Percentiles rank a stretch among this genome's conserved stretches.
These are phyloP conservation scores for Cheilosia soror DNA, from an alignment of 2,888 invertebrate species.

Conservation along the genomic window DNA sequence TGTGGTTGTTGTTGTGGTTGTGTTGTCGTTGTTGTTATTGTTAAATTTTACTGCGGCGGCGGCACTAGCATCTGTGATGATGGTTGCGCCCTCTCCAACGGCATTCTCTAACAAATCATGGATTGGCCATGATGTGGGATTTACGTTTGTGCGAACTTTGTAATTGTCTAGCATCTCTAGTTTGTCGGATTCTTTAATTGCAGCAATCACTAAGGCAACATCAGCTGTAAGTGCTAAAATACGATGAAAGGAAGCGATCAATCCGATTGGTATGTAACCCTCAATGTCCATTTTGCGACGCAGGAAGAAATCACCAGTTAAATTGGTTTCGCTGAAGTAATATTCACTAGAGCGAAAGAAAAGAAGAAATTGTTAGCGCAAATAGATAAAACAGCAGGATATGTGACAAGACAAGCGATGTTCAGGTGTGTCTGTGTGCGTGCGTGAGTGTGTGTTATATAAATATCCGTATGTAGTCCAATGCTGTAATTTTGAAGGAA, in stretches of 20 bases:
- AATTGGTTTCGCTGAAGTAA: constrained; percentile 98
- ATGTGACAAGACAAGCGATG: constrained; percentile 19
- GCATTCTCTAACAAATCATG: constrained; percentile 85
- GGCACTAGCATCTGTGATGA: constrained; percentile 8
- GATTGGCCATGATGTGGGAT: constrained; percentile 96
- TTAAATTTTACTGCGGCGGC: neutral
- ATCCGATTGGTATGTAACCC: constrained; percentile 95
- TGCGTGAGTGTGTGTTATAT: constrained; percentile 14
- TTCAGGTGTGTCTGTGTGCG: neutral
- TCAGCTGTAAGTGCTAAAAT: constrained; percentile 95
- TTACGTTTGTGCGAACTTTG: constrained; percentile 92
- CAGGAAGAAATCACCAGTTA: constrained; percentile 97
- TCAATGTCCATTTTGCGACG: constrained; percentile 97
- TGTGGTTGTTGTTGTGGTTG: constrained; percentile 14
- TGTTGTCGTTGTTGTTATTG: constrained; percentile 8
- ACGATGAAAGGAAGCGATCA: constrained; percentile 98
- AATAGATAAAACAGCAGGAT: neutral
- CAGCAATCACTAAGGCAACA: constrained; percentile 91
- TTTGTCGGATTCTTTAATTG: constrained; percentile 93
- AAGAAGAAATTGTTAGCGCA: constrained; percentile 1
- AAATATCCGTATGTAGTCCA: constrained; percentile 34
- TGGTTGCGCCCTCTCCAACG: constrained; percentile 27
- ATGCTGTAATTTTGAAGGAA: constrained; percentile 43
- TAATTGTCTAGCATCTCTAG: constrained; percentile 91
- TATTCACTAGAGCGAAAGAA: constrained; percentile 90